Percentiles rank a stretch among this genome's conserved stretches.
Evolutionary conservation across 2,113 vertebrate genomes (phyloP).

Genomic region (Himantopus leucocephalus): DNA sequence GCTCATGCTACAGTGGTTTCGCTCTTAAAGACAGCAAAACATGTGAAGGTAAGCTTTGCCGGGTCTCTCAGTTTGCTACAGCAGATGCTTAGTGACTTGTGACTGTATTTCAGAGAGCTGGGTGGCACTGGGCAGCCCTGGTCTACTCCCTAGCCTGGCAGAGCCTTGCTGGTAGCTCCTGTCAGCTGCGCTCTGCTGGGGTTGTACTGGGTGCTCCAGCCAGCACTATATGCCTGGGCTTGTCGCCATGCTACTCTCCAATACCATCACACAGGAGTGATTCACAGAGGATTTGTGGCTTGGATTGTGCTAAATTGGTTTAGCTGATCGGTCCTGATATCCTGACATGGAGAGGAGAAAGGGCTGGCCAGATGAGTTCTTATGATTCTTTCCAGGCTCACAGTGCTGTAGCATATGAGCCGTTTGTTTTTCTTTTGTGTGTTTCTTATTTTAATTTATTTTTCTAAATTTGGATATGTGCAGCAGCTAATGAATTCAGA

Average conservation of each 20-base stretch:
- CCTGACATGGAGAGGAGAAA: background rate
- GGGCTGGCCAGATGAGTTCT: background rate
- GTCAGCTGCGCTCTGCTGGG: background rate
- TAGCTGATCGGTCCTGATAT: background rate
- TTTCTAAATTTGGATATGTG: background rate
- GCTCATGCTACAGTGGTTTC: constrained; percentile 87
- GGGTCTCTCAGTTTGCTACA: background rate
- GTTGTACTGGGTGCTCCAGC: background rate
- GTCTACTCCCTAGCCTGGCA: background rate
- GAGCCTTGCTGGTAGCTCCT: background rate
- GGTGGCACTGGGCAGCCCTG: background rate
- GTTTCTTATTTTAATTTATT: background rate
- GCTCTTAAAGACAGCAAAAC: constrained; percentile 71
- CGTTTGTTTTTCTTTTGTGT: background rate
- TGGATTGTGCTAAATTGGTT: constrained; percentile 9
- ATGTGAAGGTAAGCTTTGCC: constrained; percentile 82
- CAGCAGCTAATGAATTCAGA: background rate
- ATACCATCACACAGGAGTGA: background rate
- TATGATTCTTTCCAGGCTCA: constrained; percentile 1
- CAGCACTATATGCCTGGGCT: constrained; percentile 31
- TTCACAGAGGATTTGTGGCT: constrained; percentile 41
- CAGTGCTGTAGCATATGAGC: background rate
- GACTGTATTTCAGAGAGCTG: background rate
- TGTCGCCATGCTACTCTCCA: background rate
- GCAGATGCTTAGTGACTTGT: background rate